phyloP scores from a whole-genome alignment of 1,140 invertebrate species.

The Bombus vancouverensis region DNA sequence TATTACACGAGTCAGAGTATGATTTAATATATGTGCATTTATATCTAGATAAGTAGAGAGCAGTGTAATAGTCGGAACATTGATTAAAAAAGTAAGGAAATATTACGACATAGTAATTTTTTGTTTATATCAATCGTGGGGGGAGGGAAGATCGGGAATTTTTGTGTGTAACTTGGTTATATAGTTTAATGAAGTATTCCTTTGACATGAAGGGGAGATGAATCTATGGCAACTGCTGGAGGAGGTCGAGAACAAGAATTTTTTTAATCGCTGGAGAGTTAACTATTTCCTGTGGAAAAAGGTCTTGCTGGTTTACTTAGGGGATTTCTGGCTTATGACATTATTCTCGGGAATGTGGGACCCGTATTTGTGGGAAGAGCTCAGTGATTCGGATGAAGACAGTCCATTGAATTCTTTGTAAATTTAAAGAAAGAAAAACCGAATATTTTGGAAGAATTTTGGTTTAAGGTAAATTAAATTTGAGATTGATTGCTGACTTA shows the following conservation, averaged over 20 bases:
- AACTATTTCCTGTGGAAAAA: background rate
- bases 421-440: background rate
- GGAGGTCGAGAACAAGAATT: background rate
- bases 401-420: background rate
- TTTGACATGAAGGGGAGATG: background rate
- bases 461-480: background rate
- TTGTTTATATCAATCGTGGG: too few species aligned
- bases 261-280: too few species aligned
- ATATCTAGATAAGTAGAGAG: too few species aligned
- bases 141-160: background rate
- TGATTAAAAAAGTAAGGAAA: too few species aligned
- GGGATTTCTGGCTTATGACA: conserved; percentile 13
- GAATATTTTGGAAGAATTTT: background rate
- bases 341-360: background rate
- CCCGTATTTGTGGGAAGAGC: background rate
- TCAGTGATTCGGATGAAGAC: background rate
- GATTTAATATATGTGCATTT: too few species aligned
- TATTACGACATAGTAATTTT: too few species aligned
- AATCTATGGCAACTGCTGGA: background rate
- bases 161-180: background rate
- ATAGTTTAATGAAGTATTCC: background rate
- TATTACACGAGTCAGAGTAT: too few species aligned
- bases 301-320: background rate
- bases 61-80: too few species aligned
- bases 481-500: background rate